Conservation (phyloP, 1,140 invertebrate species). For the Bombus haemorrhoidalis region DNA sequence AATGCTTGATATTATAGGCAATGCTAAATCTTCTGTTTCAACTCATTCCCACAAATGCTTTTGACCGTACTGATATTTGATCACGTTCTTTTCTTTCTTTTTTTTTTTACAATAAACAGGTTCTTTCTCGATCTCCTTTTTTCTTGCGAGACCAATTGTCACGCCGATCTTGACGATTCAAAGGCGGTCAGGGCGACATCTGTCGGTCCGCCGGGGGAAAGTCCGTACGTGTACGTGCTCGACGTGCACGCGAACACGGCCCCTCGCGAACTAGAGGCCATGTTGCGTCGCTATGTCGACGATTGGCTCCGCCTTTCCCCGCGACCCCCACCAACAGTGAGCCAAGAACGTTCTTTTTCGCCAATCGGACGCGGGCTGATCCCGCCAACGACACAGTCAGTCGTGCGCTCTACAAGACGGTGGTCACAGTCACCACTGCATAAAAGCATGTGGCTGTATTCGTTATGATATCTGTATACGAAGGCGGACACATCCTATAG, state of each 20-base stretch:
- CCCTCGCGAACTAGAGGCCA: slow-evolving; percentile 71
- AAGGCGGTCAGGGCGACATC: slow-evolving; percentile 65
- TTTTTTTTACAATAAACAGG: slow-evolving; percentile 20
- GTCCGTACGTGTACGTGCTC: slow-evolving; percentile 52
- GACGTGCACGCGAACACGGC: slow-evolving; percentile 64
- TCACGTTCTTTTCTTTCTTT: background rate
- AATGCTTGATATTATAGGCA: background rate
- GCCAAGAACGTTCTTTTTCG: slow-evolving; percentile 6
- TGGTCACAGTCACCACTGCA: background rate
- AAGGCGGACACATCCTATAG: background rate
- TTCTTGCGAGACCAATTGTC: slow-evolving; percentile 34
- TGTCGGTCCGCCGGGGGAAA: slow-evolving; percentile 55
- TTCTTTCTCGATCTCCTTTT: slow-evolving; percentile 15
- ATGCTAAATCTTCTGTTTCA: slow-evolving; percentile 7
- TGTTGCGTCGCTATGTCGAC: slow-evolving; percentile 63
- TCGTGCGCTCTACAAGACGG: slow-evolving; percentile 24
- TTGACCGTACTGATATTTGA: slow-evolving; percentile 9
- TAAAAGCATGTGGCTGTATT: background rate
- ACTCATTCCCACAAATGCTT: slow-evolving; percentile 15
- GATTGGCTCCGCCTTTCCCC: slow-evolving; percentile 55
- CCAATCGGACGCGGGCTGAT: slow-evolving; percentile 32
- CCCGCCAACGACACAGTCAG: slow-evolving; percentile 33
- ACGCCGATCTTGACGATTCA: slow-evolving; percentile 59
- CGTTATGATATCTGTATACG: background rate
- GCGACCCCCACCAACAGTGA: slow-evolving; percentile 38